Evolutionary conservation across 1,140 invertebrate species (phyloP), one percentile per base, ranked within the genome.

Genomic region (Euglossa dilemma): DNA sequence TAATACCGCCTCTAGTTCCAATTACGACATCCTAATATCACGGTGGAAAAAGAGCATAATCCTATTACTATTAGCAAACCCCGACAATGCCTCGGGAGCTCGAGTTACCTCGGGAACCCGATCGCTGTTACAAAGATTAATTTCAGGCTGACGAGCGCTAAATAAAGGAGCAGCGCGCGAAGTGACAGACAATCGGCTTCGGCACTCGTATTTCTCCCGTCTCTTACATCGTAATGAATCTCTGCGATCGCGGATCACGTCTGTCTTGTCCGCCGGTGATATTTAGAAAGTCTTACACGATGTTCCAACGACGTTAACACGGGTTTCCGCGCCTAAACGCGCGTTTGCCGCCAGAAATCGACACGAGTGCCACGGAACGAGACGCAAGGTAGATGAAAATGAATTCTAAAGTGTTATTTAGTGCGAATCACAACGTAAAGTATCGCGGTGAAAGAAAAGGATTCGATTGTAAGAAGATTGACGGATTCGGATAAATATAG

Each of bases 251-350:
- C 70, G 9, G 36, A 69, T 54, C 52, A 72, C 70, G 70, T 50
- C 7, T n/a, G 9, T 14, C 67, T 36, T 36, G 45, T 3, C 45
- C n/a, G 20, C 43, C 6, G 23, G 52, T 3, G 71, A 23, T 43
- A 45, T 43, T 57, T 73, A n/a, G 54, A 57, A 73, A 57, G 52
- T 56, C 36, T 73, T 57, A 25, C 36, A 18, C 54, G 71, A 73
- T 43, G 54, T 23, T 36, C 45, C 28, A 52, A 28, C 28, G 9
- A 56, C 23, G 18, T 20, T 23, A n/a, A 43, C 52, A 56, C 9
- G 20, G 7, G 20, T 72, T 52, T 50, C 69, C 4, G 20, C 36
- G 1, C 23, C 23, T 36, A 36, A 36, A 50, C 50, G 12, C 50
- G 50, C 50, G 50, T 11, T 36, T 2, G 36, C 4, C 1, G 36